Base-by-base conservation (phyloP, 2,113 vertebrate species). In the Uria aalge region DNA sequence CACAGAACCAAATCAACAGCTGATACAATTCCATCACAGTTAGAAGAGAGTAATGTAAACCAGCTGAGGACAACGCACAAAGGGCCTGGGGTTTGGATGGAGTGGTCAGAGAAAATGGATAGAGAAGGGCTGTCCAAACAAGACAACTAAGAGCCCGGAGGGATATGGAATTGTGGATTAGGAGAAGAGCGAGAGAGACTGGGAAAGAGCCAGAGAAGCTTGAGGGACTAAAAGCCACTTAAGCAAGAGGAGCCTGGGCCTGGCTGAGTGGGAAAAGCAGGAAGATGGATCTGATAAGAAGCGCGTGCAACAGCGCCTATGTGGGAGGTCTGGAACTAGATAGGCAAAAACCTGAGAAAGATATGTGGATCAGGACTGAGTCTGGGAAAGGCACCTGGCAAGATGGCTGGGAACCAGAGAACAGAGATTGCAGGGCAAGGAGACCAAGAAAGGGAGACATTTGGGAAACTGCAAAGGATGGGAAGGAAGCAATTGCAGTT, bases 211-310 rank as follows among this genome's bases (percentile, higher is more conserved):
- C 90, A 96, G 69, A 75, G 69, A 78, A 95, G 50, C 43, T 8
- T 57, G 57, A 73, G n/a, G 71, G 75, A 79, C 77, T 88, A 69
- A 90, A 82, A 95, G 40, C 81, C 91, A 45, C 71, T 95, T 45
- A 53, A 53, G n/a, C 56, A 82, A 79, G 69, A 96, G 50, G 21
- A 96, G 69, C 34, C 77, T 94, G 66, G 62, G 74, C 69, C 81
- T 41, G 66, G 45, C 36, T 56, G 57, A 85, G 92, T 83, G 84
- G 87, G 90, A 96, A 96, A 79, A 81, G 90, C 92, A 94, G 77
- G 72, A 94, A 94, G 87, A 96, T 94, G 85, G 74, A 85, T 88
- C 85, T 72, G 93, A 95, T 96, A 97, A 95, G 76, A 43, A 92
- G 62, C 6, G 66, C 48, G 7, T 15, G 47, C 60, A 94, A 59